These are phyloP conservation scores for Ostrea denselamellosa DNA, from an alignment of 1,140 invertebrate genomes.

Conservation along the genomic window DNA sequence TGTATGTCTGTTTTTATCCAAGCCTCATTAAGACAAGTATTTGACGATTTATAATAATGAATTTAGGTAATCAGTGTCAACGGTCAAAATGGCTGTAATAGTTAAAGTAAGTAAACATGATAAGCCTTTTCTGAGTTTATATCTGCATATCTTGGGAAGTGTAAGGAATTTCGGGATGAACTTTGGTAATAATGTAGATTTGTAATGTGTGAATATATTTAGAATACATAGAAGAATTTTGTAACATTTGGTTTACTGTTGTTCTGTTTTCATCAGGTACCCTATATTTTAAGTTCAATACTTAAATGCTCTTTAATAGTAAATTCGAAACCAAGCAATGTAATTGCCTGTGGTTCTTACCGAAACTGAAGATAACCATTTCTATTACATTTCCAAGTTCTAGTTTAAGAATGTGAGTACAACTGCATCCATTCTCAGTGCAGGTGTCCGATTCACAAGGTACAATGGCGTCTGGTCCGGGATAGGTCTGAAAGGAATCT, in stretches of 20 bases:
- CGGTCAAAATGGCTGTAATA: too few relatives aligned
- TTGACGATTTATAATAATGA: too few relatives aligned
- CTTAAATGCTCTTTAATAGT: too few relatives aligned
- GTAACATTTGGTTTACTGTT: background rate
- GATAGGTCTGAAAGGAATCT: background rate
- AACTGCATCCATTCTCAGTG: background rate
- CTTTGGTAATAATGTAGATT: background rate
- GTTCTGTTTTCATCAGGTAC: too few relatives aligned
- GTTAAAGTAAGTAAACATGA: too few relatives aligned
- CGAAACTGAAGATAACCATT: background rate
- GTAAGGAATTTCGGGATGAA: too few relatives aligned
- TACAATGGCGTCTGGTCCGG: background rate
- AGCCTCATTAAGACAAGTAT: too few relatives aligned
- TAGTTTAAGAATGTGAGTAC: background rate
- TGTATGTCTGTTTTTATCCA: too few relatives aligned
- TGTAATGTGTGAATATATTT: background rate
- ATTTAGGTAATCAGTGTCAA: too few relatives aligned
- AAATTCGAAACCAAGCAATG: too few relatives aligned
- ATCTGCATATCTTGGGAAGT: too few relatives aligned
- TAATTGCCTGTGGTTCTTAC: background rate
- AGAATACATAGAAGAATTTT: background rate
- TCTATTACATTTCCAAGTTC: background rate
- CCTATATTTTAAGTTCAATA: background rate
- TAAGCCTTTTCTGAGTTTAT: too few relatives aligned
- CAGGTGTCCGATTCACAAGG: background rate